Evolutionary conservation across 2,888 invertebrate species (phyloP).

Genomic region (Pheosia tremula): DNA sequence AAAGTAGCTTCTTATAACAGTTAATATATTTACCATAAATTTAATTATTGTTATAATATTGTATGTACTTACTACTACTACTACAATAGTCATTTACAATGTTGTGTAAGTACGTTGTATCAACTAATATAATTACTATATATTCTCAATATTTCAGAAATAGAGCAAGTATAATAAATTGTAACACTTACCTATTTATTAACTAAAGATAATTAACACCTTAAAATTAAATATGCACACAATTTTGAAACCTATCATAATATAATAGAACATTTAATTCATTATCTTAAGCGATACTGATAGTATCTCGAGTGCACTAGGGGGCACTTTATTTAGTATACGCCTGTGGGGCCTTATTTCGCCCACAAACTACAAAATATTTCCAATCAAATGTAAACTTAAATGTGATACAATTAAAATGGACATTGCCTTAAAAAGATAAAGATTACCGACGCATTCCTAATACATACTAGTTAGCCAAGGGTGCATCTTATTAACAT

Average conservation of each 20-base stretch:
- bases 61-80: no score
- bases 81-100: no score
- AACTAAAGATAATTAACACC: no score
- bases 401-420: background rate
- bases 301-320: background rate
- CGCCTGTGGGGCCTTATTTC: background rate
- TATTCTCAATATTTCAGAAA: no score
- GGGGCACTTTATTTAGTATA: background rate
- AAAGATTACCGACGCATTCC: background rate
- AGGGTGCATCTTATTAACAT: conserved; percentile 77
- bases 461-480: background rate
- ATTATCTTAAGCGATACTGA: conserved; percentile 29
- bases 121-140: no score
- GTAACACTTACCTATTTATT: no score
- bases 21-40: no score
- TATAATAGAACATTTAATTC: conserved; percentile 20
- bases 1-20: no score
- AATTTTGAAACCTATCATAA: conserved; percentile 6
- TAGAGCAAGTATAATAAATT: no score
- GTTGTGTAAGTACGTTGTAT: no score
- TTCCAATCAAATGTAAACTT: background rate
- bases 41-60: no score
- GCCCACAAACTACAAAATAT: background rate
- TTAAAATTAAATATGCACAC: no score
- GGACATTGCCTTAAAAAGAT: background rate